Evolutionary conservation across 2,888 invertebrate genomes (phyloP), one percentile per base, ranked within the genome.

Genomic region (Philonicus albiceps): DNA sequence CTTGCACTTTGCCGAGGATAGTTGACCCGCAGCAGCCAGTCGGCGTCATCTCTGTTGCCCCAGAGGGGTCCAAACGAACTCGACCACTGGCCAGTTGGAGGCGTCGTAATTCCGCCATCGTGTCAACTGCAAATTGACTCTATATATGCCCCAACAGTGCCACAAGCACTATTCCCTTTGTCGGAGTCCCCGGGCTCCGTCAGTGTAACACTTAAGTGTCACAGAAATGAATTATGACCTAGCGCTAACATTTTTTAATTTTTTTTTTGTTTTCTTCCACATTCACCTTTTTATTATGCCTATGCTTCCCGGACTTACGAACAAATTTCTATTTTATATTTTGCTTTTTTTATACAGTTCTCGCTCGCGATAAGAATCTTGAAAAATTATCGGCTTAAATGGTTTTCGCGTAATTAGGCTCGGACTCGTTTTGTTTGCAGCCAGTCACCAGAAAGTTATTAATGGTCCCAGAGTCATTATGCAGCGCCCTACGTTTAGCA

Each of bases 351-450:
- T 86, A 86, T 87, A 85, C 73, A 49, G 73, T 84, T 86, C 64
- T 86, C n/a, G 78, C 84, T 84, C 78, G 40, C 86, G 91, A 92
- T 91, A 91, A 91, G 89, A 91, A 92, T 92, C 91, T 92, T 91
- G 92, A 92, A 91, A 91, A 91, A 92, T 92, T 91, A 92, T 90
- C 89, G 90, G 89, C 90, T 92, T 90, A 91, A 91, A 91, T 91
- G 91, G 91, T 91, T 91, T 91, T 91, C 90, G 92, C 92, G 92
- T 92, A 92, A 92, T 92, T 92, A 92, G 91, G 91, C 91, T 91
- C 74, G 88, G 88, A 86, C 88, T 53, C 87, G 87, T 88, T 88
- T 88, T 88, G 87, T 88, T 88, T 88, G 87, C 83, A 86, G 73
- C 76, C 87, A 88, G 87, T 87, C 87, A 88, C 87, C 87, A 88